These are phyloP conservation scores for Enteromius thamalakanensis DNA, from an alignment of 2,797 vertebrate genomes.

Conservation along the genomic window DNA sequence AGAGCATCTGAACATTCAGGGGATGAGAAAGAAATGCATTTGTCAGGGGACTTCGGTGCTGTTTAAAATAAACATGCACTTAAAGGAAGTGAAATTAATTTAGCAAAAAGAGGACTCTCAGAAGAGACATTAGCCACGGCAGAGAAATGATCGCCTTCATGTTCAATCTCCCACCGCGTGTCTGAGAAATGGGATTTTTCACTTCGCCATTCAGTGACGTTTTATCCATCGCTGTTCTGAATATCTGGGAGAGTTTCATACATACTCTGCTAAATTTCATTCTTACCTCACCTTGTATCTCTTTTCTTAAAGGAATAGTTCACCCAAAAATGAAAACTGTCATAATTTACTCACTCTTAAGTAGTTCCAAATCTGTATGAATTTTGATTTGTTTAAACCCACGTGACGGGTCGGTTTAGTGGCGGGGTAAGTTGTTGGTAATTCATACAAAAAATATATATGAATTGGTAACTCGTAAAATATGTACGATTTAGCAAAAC, in stretches of 20 bases:
- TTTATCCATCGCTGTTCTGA: slow-evolving; percentile 27
- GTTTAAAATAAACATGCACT: slow-evolving; percentile 60
- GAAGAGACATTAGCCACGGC: slow-evolving; percentile 70
- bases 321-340: no score
- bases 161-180: slow-evolving; percentile 62
- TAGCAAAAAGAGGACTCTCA: slow-evolving; percentile 73
- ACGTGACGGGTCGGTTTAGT: no score
- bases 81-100: slow-evolving; percentile 75
- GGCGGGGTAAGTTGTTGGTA: no score
- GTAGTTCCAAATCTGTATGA: no score
- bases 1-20: slow-evolving; percentile 38
- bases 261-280: slow-evolving; percentile 11
- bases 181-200: slow-evolving; percentile 58
- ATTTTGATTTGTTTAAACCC: no score
- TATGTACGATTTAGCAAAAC: no score
- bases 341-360: no score
- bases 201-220: slow-evolving; percentile 52
- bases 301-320: neutral
- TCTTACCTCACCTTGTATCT: slow-evolving; percentile 12
- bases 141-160: slow-evolving; percentile 73
- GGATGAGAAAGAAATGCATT: slow-evolving; percentile 62
- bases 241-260: slow-evolving; percentile 29
- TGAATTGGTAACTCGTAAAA: no score
- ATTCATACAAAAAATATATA: no score
- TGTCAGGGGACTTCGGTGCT: slow-evolving; percentile 63